A percentile compares a stretch with the other conserved stretches of the same genome.
These are phyloP conservation scores for Noturus placidus DNA, from an alignment of 2,113 vertebrate species.

Conservation along the genomic window DNA sequence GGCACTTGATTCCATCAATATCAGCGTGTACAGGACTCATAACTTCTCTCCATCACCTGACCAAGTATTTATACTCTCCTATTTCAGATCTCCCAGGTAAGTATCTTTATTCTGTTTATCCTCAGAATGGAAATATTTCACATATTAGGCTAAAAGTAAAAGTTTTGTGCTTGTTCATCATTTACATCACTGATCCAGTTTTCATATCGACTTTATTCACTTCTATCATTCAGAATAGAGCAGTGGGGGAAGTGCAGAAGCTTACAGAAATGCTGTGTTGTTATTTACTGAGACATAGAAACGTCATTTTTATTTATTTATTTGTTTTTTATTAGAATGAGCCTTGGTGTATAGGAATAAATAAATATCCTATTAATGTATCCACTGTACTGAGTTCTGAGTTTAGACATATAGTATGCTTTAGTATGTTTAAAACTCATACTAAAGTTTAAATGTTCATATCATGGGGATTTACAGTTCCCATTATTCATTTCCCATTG, in stretches of 20 bases:
- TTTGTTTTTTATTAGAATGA: background rate
- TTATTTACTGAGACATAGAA: background rate
- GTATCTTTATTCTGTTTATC: background rate
- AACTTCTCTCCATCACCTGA: background rate
- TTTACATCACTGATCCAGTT: background rate
- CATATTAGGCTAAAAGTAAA: background rate
- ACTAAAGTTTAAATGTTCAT: background rate
- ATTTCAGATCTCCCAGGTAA: background rate
- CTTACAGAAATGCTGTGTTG: background rate
- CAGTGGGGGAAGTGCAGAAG: background rate
- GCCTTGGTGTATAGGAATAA: background rate
- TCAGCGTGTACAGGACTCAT: background rate
- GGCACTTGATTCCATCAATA: background rate
- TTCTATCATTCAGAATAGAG: background rate
- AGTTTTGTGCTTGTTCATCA: background rate
- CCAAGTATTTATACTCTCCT: background rate
- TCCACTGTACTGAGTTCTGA: background rate
- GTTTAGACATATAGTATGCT: background rate
- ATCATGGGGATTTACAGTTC: background rate
- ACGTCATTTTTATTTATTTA: background rate
- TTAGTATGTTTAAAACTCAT: background rate
- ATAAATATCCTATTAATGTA: background rate
- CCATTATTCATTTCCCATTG: background rate
- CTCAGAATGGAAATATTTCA: too few species aligned
- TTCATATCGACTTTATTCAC: background rate